Conservation (phyloP, 2,888 invertebrate species). For the Timema cristinae region DNA sequence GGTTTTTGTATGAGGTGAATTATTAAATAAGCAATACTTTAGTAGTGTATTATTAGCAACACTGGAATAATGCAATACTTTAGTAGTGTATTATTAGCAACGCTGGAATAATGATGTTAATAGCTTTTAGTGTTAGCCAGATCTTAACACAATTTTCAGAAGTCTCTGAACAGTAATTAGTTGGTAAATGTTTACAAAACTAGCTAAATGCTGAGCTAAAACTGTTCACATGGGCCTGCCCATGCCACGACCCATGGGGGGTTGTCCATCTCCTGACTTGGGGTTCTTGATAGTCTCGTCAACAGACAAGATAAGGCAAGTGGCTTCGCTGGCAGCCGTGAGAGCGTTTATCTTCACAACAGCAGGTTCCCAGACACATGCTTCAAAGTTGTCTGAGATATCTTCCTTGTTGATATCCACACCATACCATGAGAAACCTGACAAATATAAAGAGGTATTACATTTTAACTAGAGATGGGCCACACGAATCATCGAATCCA, state of each 20-base stretch:
- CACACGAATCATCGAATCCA: no score
- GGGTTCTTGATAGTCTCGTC: slow-evolving; percentile 98
- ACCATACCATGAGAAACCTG: slow-evolving; percentile 75
- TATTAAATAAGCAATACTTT: no score
- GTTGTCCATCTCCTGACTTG: slow-evolving; percentile 54
- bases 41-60: no score
- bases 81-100: no score
- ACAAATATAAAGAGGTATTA: slow-evolving; percentile 17
- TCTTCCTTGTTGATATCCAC: slow-evolving; percentile 93
- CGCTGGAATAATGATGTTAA: no score
- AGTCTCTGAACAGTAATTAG: no score
- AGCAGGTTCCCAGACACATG: slow-evolving; percentile 98
- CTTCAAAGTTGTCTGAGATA: slow-evolving; percentile 87
- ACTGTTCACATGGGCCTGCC: slow-evolving; percentile 60
- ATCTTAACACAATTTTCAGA: no score
- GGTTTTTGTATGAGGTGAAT: no score
- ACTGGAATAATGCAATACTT: no score
- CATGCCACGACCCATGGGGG: slow-evolving; percentile 65
- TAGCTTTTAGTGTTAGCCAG: no score
- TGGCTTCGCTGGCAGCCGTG: slow-evolving; percentile 93
- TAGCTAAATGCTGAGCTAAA: background rate
- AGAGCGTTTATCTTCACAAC: slow-evolving; percentile 95
- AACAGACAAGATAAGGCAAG: slow-evolving; percentile 91
- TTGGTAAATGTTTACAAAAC: no score
- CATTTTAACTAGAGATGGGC: slow-evolving; percentile 21